These are phyloP conservation scores for Volucella zonaria DNA, from an alignment of 2,888 invertebrate genomes.

Conservation along the genomic window DNA sequence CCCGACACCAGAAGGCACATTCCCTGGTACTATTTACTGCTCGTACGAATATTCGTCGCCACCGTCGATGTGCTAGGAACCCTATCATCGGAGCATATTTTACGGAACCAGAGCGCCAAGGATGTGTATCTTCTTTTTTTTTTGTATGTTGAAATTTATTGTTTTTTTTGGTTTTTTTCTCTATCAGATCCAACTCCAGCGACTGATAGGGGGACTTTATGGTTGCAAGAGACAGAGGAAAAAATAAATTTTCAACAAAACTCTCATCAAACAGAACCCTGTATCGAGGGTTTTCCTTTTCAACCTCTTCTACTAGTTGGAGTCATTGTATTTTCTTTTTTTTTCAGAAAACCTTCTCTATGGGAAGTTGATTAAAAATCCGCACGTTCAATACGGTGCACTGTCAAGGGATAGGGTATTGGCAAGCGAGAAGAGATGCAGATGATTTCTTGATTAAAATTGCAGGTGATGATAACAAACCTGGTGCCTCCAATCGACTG, in stretches of 20 bases:
- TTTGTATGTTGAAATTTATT: slow-evolving; percentile 43
- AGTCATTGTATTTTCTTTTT: not conserved
- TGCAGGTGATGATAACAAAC: slow-evolving; percentile 72
- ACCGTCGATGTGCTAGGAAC: slow-evolving; percentile 3
- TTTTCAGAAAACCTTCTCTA: slow-evolving; percentile 13
- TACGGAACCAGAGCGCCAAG: slow-evolving; percentile 31
- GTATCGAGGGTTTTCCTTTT: not conserved
- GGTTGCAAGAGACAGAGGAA: not conserved
- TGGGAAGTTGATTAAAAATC: slow-evolving; percentile 70
- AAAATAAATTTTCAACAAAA: slow-evolving; percentile 20
- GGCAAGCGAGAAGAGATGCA: slow-evolving; percentile 15
- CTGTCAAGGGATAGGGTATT: not conserved
- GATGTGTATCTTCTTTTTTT: slow-evolving; percentile 25
- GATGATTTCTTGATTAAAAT: slow-evolving; percentile 73
- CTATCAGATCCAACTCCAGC: no score
- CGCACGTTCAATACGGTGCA: slow-evolving; percentile 49
- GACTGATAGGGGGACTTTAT: no score
- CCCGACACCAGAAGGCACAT: slow-evolving; percentile 44
- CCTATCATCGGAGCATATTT: slow-evolving; percentile 58
- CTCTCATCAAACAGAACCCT: slow-evolving; percentile 27
- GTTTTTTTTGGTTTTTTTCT: slow-evolving; percentile 1
- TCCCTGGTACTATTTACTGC: slow-evolving; percentile 36
- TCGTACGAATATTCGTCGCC: not conserved
- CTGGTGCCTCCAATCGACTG: slow-evolving; percentile 47
- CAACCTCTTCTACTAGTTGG: slow-evolving; percentile 2